Conservation (phyloP, 2,888 invertebrate genomes). For the Drosophila multiciliata region DNA sequence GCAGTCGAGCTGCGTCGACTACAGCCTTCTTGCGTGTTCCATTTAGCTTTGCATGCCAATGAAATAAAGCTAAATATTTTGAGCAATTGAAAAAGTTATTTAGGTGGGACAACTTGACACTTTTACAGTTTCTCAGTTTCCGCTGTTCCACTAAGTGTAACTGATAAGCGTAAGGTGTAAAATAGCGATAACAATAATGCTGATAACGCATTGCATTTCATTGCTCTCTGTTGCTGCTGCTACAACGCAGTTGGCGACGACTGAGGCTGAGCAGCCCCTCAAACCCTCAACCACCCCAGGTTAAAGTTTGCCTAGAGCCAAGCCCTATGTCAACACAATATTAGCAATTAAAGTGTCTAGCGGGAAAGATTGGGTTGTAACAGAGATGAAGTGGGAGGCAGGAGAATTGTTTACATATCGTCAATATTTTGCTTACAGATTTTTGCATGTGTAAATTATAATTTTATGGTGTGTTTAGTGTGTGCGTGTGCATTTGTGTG, state of each 20-base stretch:
- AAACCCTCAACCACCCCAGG: too few relatives aligned
- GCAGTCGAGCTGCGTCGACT: background rate
- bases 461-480: constrained; percentile 29
- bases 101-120: too few relatives aligned
- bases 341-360: background rate
- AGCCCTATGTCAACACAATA: background rate
- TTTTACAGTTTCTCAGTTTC: background rate
- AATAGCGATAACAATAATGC: constrained; percentile 42
- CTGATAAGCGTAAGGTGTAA: constrained; percentile 54
- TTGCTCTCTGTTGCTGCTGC: background rate
- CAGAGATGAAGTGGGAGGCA: too few relatives aligned
- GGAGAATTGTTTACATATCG: constrained; percentile 32
- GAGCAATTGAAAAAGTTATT: background rate
- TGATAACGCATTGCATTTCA: constrained; percentile 25
- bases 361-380: background rate
- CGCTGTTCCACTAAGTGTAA: constrained; percentile 15
- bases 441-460: constrained; percentile 31
- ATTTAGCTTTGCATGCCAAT: background rate
- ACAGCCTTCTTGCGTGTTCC: background rate
- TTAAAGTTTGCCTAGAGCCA: background rate
- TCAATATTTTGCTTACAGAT: constrained; percentile 36
- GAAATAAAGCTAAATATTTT: background rate
- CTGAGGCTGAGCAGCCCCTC: constrained; percentile 8
- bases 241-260: constrained; percentile 21
- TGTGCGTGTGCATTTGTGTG: constrained; percentile 4